These are phyloP conservation scores for Leucania comma DNA, from an alignment of 2,888 invertebrate species.

Conservation along the genomic window DNA sequence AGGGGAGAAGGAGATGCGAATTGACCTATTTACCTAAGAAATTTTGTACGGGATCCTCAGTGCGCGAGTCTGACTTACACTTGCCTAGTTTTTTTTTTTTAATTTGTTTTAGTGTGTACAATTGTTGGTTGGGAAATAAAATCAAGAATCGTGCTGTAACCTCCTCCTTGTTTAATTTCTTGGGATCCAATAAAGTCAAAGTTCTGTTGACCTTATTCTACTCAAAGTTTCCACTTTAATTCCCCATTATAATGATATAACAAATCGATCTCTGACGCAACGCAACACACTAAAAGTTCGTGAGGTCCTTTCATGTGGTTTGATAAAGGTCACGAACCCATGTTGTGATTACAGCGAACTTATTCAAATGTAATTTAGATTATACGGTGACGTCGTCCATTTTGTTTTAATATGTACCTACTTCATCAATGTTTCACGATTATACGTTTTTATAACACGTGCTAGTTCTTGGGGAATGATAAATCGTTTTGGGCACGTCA, in stretches of 20 bases:
- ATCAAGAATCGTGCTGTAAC: too few relatives aligned
- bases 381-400: conserved; percentile 60
- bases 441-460: conserved; percentile 50
- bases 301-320: conserved; percentile 34
- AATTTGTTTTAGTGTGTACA: too few relatives aligned
- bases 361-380: conserved; percentile 67
- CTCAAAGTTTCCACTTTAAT: conserved; percentile 3
- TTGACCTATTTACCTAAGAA: too few relatives aligned
- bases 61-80: too few relatives aligned
- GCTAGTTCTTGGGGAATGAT: conserved; percentile 38
- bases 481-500: conserved; percentile 37
- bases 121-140: too few relatives aligned
- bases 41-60: too few relatives aligned
- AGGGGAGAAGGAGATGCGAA: too few relatives aligned
- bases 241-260: conserved; percentile 33
- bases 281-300: conserved; percentile 35
- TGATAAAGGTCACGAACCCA: conserved; percentile 56
- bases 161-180: too few relatives aligned
- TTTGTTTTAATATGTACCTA: conserved; percentile 60
- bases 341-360: conserved; percentile 54
- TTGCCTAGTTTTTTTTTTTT: too few relatives aligned
- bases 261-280: conserved; percentile 39
- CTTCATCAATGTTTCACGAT: conserved; percentile 56
- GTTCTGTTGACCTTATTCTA: background rate
- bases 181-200: background rate